Evolutionary conservation across 2,113 vertebrate genomes (phyloP).

Genomic region (Meriones unguiculatus): DNA sequence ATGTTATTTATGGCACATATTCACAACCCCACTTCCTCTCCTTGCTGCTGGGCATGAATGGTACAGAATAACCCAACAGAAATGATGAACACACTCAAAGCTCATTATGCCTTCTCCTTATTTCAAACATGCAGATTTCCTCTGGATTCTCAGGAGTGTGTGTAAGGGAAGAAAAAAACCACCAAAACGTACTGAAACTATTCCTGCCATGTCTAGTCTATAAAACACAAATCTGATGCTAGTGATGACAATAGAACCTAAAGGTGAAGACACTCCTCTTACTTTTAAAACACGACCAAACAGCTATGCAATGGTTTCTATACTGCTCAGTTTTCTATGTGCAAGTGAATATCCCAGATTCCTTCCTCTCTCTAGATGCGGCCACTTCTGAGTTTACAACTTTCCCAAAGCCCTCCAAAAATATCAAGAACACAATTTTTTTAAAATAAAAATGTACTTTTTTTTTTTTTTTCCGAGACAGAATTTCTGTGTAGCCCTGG

Average conservation of each 20-base stretch:
- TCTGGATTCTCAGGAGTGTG: conserved; percentile 15
- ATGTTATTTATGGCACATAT: background rate
- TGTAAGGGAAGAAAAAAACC: background rate
- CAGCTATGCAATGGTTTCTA: background rate
- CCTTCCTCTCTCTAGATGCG: background rate
- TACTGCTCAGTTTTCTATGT: conserved; percentile 3
- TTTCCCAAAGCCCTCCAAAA: conserved; percentile 46
- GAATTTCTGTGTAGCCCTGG: too few relatives aligned
- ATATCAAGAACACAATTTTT: conserved; percentile 18
- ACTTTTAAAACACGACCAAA: background rate
- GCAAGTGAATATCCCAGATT: background rate
- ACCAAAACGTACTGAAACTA: background rate
- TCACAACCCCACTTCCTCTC: too few relatives aligned
- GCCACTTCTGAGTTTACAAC: conserved; percentile 36
- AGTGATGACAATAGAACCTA: background rate
- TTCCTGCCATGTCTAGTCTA: background rate
- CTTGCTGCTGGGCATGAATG: background rate
- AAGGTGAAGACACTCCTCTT: background rate
- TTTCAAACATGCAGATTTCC: background rate
- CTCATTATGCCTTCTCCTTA: background rate
- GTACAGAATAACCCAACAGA: background rate
- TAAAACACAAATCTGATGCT: background rate
- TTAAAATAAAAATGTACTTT: background rate
- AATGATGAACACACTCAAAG: conserved; percentile 6
- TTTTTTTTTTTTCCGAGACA: too few relatives aligned